Conservation (phyloP, 2,113 vertebrate genomes). For the Raja brachyura region DNA sequence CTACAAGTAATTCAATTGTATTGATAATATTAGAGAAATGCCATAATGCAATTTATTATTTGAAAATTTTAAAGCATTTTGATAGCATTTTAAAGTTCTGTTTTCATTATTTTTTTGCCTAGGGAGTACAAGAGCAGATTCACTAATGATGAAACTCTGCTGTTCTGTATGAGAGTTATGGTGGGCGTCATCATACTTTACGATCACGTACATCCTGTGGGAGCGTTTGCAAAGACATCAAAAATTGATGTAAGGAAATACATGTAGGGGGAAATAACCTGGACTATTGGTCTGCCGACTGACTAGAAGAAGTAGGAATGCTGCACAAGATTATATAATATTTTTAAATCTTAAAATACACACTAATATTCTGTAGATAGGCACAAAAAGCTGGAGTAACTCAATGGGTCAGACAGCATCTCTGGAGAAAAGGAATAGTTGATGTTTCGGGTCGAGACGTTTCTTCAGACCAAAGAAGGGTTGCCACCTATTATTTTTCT, state of each 20-base stretch:
- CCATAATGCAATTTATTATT: not conserved
- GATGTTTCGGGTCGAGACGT: no score
- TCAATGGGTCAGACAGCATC: no score
- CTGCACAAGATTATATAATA: not conserved
- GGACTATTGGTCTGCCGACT: not conserved
- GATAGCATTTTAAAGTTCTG: not conserved
- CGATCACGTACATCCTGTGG: conserved; percentile 92
- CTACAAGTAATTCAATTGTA: not conserved
- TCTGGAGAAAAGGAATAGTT: no score
- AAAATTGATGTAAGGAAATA: conserved; percentile 85
- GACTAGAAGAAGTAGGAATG: not conserved
- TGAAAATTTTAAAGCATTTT: not conserved
- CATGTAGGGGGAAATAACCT: not conserved
- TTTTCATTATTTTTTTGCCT: conserved; percentile 41
- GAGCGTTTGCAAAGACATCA: conserved; percentile 94
- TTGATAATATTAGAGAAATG: not conserved
- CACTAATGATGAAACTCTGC: conserved; percentile 84
- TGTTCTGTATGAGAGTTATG: conserved; percentile 98
- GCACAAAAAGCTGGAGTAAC: no score
- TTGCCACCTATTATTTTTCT: no score
- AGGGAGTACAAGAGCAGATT: conserved; percentile 93
- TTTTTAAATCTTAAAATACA: not conserved
- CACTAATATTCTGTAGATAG: not conserved
- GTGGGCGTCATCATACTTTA: conserved; percentile 97
- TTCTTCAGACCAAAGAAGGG: no score